phyloP scores from a whole-genome alignment of 2,797 vertebrate species.

The Sebastes kiyomatsui region DNA sequence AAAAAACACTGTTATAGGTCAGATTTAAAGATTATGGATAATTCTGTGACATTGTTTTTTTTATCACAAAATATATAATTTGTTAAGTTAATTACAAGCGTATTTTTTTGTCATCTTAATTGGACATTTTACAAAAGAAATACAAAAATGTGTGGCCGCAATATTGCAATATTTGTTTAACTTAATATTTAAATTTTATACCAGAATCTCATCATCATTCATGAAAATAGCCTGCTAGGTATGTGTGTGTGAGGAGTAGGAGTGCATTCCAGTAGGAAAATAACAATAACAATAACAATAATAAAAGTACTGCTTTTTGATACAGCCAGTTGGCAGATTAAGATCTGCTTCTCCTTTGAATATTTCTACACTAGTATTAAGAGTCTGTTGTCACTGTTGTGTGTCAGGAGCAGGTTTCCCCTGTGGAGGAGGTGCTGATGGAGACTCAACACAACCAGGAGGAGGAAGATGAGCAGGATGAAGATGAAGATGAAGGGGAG shows the following conservation, averaged over 20 bases:
- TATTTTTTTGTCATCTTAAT: not conserved
- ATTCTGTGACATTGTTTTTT: not conserved
- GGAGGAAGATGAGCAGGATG: conserved; percentile 56
- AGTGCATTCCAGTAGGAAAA: not conserved
- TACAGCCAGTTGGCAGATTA: not conserved
- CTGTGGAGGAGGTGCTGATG: conserved; percentile 17
- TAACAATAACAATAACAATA: not conserved
- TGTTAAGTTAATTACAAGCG: not conserved
- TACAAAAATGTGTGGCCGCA: not conserved
- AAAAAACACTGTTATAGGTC: not conserved
- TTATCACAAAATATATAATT: not conserved
- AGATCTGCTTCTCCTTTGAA: not conserved
- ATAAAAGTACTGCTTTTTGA: not conserved
- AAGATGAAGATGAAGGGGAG: conserved; percentile 87
- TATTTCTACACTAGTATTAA: not conserved
- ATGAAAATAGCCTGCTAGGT: not conserved
- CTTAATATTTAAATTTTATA: not conserved
- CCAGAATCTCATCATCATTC: not conserved
- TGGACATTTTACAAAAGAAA: not conserved
- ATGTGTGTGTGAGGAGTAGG: not conserved
- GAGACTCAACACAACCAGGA: conserved; percentile 11
- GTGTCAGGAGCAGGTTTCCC: conserved; percentile 34
- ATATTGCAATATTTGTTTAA: not conserved
- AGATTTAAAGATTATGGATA: not conserved
- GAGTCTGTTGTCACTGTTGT: not conserved